phyloP scores from a whole-genome alignment of 2,113 vertebrate species.

The Gobio gobio region DNA sequence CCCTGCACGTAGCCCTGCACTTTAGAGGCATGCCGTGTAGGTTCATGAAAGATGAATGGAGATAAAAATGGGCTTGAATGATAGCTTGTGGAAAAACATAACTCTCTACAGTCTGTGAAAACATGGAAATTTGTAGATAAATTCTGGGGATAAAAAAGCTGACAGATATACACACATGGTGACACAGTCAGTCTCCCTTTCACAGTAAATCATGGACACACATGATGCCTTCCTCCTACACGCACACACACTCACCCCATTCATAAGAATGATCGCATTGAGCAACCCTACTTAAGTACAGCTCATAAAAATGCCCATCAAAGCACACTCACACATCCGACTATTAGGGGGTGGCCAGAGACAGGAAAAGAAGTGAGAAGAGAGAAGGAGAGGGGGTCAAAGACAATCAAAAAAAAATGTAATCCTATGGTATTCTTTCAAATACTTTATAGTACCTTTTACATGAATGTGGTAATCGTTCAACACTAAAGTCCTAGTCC shows the following conservation, averaged over 20 bases:
- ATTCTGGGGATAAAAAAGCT: slow-evolving; percentile 9
- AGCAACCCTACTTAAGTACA: slow-evolving; percentile 22
- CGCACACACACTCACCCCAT: slow-evolving; percentile 32
- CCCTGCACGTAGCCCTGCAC: slow-evolving; percentile 19
- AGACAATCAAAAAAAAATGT: background rate
- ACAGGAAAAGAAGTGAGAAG: background rate
- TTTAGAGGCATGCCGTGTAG: slow-evolving; percentile 9
- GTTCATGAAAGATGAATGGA: background rate
- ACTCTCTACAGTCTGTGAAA: background rate
- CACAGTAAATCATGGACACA: slow-evolving; percentile 36
- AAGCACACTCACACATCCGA: slow-evolving; percentile 24
- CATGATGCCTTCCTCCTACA: slow-evolving; percentile 24
- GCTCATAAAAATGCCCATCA: slow-evolving; percentile 29
- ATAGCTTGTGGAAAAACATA: slow-evolving; percentile 29
- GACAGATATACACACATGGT: slow-evolving; percentile 39
- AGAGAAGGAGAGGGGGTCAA: background rate
- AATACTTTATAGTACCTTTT: background rate
- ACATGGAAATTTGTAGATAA: slow-evolving; percentile 31
- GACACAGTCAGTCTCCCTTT: slow-evolving; percentile 13
- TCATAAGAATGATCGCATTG: slow-evolving; percentile 27
- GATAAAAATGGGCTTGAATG: slow-evolving; percentile 8
- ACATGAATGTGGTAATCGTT: background rate
- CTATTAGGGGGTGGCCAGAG: background rate
- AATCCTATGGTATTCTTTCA: background rate
- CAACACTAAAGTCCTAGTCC: background rate